Conservation (phyloP, 2,113 vertebrate genomes). For the Loxodonta africana region DNA sequence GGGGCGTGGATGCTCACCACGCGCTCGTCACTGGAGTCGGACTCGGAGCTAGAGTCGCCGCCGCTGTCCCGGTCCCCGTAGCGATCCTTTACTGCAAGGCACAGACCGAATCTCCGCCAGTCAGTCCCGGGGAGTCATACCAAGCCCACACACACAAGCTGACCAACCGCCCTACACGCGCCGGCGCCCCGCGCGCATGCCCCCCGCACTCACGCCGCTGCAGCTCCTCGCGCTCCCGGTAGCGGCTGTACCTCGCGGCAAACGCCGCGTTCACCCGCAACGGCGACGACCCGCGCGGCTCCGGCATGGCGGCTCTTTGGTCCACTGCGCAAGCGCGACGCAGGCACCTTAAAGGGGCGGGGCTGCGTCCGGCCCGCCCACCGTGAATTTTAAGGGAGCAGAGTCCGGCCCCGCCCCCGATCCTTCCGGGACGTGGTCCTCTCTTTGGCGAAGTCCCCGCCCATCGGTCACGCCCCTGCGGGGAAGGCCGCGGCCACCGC, state of each 20-base stretch:
- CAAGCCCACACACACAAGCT: not conserved
- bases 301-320: slow-evolving; percentile 82
- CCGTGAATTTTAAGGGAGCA: not conserved
- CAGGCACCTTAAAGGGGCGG: fast-evolving
- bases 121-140: not conserved
- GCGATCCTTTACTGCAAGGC: slow-evolving; percentile 92
- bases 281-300: slow-evolving; percentile 46
- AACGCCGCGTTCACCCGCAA: slow-evolving; percentile 92
- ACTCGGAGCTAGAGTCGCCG: slow-evolving; percentile 90
- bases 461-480: slow-evolving; percentile 59
- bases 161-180: fast-evolving
- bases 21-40: slow-evolving; percentile 90
- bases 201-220: slow-evolving; percentile 92
- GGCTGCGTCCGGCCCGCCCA: fast-evolving
- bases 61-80: slow-evolving; percentile 88
- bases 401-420: not conserved
- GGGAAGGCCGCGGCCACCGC: slow-evolving; percentile 57
- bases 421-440: not conserved
- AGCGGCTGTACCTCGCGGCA: slow-evolving; percentile 92
- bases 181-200: not conserved
- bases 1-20: slow-evolving; percentile 85
- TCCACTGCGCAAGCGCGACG: not conserved
- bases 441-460: not conserved
- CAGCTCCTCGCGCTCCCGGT: slow-evolving; percentile 94
- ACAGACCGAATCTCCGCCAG: not conserved